Conservation (phyloP, 1,140 invertebrate genomes). For the Drosophila lacertosa region DNA sequence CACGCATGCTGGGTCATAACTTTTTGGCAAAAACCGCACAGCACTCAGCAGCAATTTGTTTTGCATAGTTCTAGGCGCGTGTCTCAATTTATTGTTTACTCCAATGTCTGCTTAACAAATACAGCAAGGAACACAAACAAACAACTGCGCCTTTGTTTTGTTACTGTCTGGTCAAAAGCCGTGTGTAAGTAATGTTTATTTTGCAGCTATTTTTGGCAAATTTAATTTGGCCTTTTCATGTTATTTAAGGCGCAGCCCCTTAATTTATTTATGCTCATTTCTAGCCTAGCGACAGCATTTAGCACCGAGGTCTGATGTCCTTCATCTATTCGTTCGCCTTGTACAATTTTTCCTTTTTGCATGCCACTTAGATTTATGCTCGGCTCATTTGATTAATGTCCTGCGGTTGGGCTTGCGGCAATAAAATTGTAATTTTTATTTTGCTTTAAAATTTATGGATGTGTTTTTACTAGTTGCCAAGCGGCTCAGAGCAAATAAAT, state of each 20-base stretch:
- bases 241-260: constrained; percentile 44
- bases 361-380: constrained; percentile 63
- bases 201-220: constrained; percentile 49
- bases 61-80: constrained; percentile 71
- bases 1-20: constrained; percentile 36
- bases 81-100: constrained; percentile 68
- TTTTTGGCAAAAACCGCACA: constrained; percentile 45
- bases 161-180: constrained; percentile 44
- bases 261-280: constrained; percentile 61
- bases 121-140: constrained; percentile 1
- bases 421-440: constrained; percentile 49
- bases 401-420: constrained; percentile 31
- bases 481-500: constrained; percentile 12
- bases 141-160: constrained; percentile 45
- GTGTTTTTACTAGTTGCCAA: constrained; percentile 49
- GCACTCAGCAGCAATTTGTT: constrained; percentile 52
- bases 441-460: constrained; percentile 54
- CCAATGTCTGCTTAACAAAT: constrained; percentile 23
- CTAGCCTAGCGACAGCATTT: constrained; percentile 42
- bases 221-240: constrained; percentile 48
- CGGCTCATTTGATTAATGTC: constrained; percentile 68
- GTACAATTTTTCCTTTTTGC: constrained; percentile 20
- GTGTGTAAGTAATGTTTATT: constrained; percentile 38
- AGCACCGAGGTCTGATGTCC: constrained; percentile 38
- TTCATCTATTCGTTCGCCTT: constrained; percentile 13